A percentile compares a stretch with the other conserved stretches of the same genome.
Conservation (phyloP, 2,113 vertebrate species). For the Rhinopomastus cyanomelas region DNA sequence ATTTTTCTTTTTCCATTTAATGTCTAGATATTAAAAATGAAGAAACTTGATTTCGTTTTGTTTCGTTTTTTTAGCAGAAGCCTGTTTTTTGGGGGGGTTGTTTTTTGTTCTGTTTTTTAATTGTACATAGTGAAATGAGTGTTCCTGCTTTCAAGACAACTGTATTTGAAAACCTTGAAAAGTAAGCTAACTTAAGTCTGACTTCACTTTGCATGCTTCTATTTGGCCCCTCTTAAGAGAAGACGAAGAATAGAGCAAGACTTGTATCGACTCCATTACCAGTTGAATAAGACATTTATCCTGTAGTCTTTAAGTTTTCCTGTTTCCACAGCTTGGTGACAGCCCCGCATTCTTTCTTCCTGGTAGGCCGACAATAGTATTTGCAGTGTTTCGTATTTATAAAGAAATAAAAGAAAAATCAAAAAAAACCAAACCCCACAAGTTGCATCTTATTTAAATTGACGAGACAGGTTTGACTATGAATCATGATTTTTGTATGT, state of each 20-base stretch:
- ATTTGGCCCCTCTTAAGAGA: slow-evolving; percentile 55
- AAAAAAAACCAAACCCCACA: not conserved
- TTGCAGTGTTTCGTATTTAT: slow-evolving; percentile 75
- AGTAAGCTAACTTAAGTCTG: slow-evolving; percentile 70
- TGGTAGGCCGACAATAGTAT: slow-evolving; percentile 43
- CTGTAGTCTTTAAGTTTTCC: slow-evolving; percentile 64
- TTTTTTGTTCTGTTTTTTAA: slow-evolving; percentile 60
- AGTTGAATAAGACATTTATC: slow-evolving; percentile 63
- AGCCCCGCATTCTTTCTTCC: slow-evolving; percentile 59
- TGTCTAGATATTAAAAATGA: slow-evolving; percentile 78
- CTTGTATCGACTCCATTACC: slow-evolving; percentile 37
- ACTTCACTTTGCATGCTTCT: slow-evolving; percentile 62
- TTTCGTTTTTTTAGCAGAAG: slow-evolving; percentile 40
- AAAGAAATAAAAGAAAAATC: slow-evolving; percentile 13
- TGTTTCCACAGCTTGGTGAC: slow-evolving; percentile 67
- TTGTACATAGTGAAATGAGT: slow-evolving; percentile 73
- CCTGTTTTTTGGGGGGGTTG: slow-evolving; percentile 26
- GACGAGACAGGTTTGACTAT: slow-evolving; percentile 69
- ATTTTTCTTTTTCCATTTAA: slow-evolving; percentile 79
- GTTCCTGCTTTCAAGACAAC: slow-evolving; percentile 73
- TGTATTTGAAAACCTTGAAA: slow-evolving; percentile 56
- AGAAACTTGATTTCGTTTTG: slow-evolving; percentile 79
- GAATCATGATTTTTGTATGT: slow-evolving; percentile 71
- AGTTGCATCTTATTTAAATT: slow-evolving; percentile 73
- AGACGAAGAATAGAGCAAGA: slow-evolving; percentile 20